Conservation (phyloP, 2,888 invertebrate species). For the Cremastinae sp. region DNA sequence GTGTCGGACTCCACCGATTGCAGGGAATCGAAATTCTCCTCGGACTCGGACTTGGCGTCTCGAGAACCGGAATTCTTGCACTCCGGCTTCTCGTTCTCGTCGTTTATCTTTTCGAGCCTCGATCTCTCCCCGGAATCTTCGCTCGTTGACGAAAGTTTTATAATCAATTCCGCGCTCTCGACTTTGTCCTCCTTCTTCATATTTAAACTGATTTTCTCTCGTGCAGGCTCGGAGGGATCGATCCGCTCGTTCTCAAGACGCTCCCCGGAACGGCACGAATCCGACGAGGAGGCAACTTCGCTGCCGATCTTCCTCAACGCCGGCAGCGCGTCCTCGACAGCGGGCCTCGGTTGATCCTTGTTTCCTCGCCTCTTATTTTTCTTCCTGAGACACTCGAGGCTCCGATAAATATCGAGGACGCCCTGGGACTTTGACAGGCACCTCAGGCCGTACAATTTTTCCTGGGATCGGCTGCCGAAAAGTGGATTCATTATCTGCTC, state of each 20-base stretch:
- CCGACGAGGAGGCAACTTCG: constrained; percentile 68
- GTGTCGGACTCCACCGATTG: constrained; percentile 79
- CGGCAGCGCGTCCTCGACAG: constrained; percentile 74
- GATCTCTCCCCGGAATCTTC: too few species aligned
- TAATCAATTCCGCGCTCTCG: too few species aligned
- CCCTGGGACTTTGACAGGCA: constrained; percentile 81
- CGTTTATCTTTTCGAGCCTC: neutral
- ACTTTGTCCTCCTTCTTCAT: too few species aligned
- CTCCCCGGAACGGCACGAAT: too few species aligned
- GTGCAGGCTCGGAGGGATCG: too few species aligned
- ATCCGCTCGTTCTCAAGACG: constrained; percentile 22
- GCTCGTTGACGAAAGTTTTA: too few species aligned
- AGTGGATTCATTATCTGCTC: constrained; percentile 71
- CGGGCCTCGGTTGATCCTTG: constrained; percentile 73
- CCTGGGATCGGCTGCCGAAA: constrained; percentile 79
- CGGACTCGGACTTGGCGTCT: constrained; percentile 67
- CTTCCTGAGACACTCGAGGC: constrained; percentile 75
- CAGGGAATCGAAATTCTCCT: constrained; percentile 76
- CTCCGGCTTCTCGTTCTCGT: constrained; percentile 5
- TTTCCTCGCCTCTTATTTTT: constrained; percentile 64
- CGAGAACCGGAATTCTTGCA: constrained; percentile 62
- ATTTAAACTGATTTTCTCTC: too few species aligned
- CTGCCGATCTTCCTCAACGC: constrained; percentile 71
- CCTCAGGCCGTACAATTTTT: constrained; percentile 81
- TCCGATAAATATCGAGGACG: constrained; percentile 80